Evolutionary conservation across 2,797 vertebrate species (phyloP), one percentile per base, ranked within the genome.

Genomic region (Natrix natrix): DNA sequence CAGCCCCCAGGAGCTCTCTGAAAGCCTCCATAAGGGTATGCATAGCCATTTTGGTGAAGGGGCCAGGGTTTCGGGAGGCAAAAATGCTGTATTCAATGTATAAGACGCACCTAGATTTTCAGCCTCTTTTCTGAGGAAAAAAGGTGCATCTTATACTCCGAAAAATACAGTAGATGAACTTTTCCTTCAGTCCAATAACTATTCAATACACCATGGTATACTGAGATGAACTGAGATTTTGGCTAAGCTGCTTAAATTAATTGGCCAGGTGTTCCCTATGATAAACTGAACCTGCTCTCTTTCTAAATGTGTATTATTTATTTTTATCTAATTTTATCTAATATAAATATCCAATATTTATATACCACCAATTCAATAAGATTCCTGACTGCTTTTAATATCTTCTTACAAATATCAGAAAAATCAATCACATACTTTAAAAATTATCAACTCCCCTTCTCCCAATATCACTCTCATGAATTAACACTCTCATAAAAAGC

Each of bases 221-320:
- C 91, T 28, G 91, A 97, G 97, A 97, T 97, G 97, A 98, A 97
- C 97, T 98, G 97, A 97, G 91, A 96, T 97, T 97, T 98, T 97
- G 97, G 95, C 95, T 96, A 95, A 1, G 89, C 91, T 95, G 93
- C 17, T 43, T 37, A 78, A 78, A 78, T 78, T 37, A 78, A 10
- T 78, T 78, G 69, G 69, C 17, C 17, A 78, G 69, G 22, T 43
- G 16, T 78, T 78, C 17, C 32, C 69, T 74, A 37, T 74, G 32
- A 74, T 74, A 74, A 8, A 17, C 16, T 20, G 3, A 69, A 69
- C n/a, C 32, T 20, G 69, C 16, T 17, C 66, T 74, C 69, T 78
- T 74, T 74, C 37, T 37, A 74, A 74, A 74, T 37, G 37, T 74
- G 32, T 37, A 74, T 74, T 37, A 20, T 37, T 37, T 37, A 16